Base-by-base conservation (phyloP, 2,113 vertebrate genomes). In the Engraulis encrasicolus region DNA sequence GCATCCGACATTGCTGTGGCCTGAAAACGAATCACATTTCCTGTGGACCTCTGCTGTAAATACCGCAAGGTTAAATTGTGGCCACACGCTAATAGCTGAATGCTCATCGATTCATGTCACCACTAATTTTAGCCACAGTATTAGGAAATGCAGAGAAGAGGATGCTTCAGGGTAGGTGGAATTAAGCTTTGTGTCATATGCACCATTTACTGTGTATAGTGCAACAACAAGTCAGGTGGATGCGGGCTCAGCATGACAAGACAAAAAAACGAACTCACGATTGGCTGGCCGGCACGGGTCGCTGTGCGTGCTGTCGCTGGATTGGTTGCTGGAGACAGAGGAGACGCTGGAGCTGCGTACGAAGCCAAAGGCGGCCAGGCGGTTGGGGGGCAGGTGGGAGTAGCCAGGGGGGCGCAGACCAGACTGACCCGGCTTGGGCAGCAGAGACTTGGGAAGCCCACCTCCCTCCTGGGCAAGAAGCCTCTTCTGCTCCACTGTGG, bases 401-500 rank as follows among this genome's bases (percentile, higher is more conserved):
- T 98, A 98, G 1, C 97, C 97, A 0, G 98, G 97, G 27, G 97
- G 96, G 40, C 97, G 97, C 14, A 99, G 96, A 81, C 97, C 96
- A n/a, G 97, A 96, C 2, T 93, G 96, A 77, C 95, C 96, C 0
- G 95, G 91, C 91, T 98, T 99, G 0, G 95, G 95, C 1, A 96
- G 95, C 81, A 92, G 92, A 36, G 95, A 95, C 91, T 96, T 98
- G 49, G 94, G 91, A n/a, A n/a, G n/a, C n/a, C n/a, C n/a, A 81
- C 88, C 85, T 52, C 89, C 94, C 82, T 96, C 92, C 89, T 90
- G 6, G 92, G 91, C 31, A 3, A 93, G 91, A 23, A 92, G 88
- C 91, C 95, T 96, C 92, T 94, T 98, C 80, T 94, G 93, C 85
- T 99, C 97, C 93, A 86, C 90, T 91, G 91, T 5, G 17, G 38